Conservation (phyloP, 2,888 invertebrate genomes). For the Sussaba pulchella region DNA sequence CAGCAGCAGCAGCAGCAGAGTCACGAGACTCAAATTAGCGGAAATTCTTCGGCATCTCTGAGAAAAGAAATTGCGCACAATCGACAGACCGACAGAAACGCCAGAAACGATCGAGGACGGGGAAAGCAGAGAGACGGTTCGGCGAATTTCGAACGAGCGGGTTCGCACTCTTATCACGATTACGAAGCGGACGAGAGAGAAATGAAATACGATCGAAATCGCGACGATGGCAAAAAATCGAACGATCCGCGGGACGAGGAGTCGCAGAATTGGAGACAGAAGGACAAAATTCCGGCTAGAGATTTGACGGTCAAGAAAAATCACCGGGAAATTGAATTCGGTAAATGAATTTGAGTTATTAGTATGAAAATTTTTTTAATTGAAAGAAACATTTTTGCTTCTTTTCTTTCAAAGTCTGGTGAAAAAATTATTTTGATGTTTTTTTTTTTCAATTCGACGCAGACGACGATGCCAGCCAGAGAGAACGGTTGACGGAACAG, state of each 20-base stretch:
- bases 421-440: too few species aligned
- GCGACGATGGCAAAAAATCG: conserved; percentile 68
- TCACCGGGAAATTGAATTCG: conserved; percentile 73
- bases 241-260: conserved; percentile 68
- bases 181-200: conserved; percentile 68
- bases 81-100: conserved; percentile 47
- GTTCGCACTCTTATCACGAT: conserved; percentile 74
- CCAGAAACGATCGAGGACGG: conserved; percentile 56
- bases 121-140: conserved; percentile 55
- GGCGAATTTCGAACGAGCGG: conserved; percentile 67
- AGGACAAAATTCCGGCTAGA: conserved; percentile 67
- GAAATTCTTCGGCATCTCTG: conserved; percentile 6
- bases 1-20: too few species aligned
- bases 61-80: conserved; percentile 51
- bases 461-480: conserved; percentile 89
- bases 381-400: conserved; percentile 38
- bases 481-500: conserved; percentile 93
- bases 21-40: conserved; percentile 31
- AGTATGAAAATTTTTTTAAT: background rate
- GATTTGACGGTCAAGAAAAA: conserved; percentile 67
- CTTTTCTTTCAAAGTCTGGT: background rate
- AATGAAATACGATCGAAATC: conserved; percentile 46
- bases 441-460: conserved; percentile 29
- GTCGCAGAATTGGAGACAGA: conserved; percentile 76
- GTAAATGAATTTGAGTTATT: conserved; percentile 70